Evolutionary conservation across 2,113 vertebrate genomes (phyloP).

Genomic region (Oreochromis tanganicae): DNA sequence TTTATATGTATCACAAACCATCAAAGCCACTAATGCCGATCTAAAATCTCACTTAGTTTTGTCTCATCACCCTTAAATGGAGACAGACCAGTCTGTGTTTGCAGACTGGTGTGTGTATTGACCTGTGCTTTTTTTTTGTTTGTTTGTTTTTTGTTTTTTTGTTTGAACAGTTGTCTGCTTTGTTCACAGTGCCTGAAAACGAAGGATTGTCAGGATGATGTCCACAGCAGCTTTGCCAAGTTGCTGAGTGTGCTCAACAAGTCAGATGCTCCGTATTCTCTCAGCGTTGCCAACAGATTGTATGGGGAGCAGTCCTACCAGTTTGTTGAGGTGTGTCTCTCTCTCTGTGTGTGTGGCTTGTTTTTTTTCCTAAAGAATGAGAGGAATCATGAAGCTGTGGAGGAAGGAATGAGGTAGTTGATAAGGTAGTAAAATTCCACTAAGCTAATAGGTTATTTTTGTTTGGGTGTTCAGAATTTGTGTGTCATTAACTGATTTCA

Average conservation of each 20-base stretch:
- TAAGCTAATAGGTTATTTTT: background rate
- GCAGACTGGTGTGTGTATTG: background rate
- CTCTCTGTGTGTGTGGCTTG: background rate
- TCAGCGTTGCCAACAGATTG: conserved; percentile 82
- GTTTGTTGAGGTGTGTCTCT: conserved; percentile 76
- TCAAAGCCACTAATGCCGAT: background rate
- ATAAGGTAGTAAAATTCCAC: background rate
- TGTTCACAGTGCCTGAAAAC: conserved; percentile 54
- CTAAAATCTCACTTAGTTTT: background rate
- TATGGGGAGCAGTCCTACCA: conserved; percentile 83
- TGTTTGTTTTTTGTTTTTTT: background rate
- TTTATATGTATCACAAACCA: background rate
- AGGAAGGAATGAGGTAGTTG: background rate
- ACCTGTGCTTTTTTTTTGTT: background rate
- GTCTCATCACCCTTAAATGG: background rate
- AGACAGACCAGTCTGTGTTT: background rate
- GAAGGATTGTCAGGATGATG: conserved; percentile 24
- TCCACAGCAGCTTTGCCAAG: conserved; percentile 73
- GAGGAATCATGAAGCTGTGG: background rate
- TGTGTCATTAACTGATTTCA: conserved; percentile 17
- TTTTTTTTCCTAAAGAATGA: background rate
- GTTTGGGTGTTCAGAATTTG: fast-evolving
- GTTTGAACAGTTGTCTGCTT: background rate
- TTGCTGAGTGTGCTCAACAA: conserved; percentile 78
- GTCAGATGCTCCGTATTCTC: conserved; percentile 64